Evolutionary conservation across 2,888 invertebrate species (phyloP).

Genomic region (Xanthostigma xanthostigma): DNA sequence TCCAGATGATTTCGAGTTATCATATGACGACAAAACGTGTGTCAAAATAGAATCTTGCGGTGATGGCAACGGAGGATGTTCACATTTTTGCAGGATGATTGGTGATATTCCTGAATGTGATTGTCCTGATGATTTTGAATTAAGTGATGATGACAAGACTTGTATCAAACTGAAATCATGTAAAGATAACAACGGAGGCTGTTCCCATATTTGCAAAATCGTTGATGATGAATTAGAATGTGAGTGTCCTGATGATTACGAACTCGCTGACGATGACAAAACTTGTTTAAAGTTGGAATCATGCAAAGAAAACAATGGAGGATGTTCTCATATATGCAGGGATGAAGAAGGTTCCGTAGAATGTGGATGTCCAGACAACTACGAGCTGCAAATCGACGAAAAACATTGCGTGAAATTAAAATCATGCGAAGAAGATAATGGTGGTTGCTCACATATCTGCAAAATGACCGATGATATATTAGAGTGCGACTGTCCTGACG

Average conservation of each 20-base stretch:
- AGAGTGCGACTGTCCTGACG: constrained; percentile 32
- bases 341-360: constrained; percentile 19
- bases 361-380: constrained; percentile 11
- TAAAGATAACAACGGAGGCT: constrained; percentile 24
- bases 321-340: constrained; percentile 33
- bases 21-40: constrained; percentile 21
- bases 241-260: constrained; percentile 31
- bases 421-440: constrained; percentile 13
- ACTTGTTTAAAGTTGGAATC: constrained; percentile 19
- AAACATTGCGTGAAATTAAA: constrained; percentile 19
- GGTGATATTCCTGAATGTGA: constrained; percentile 26
- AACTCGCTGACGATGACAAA: constrained; percentile 26
- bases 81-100: constrained; percentile 23
- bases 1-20: constrained; percentile 18
- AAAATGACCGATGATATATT: constrained; percentile 10
- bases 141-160: constrained; percentile 25
- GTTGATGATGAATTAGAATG: constrained; percentile 25
- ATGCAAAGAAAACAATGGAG: constrained; percentile 35
- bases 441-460: constrained; percentile 32
- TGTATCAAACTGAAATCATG: constrained; percentile 28
- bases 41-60: constrained; percentile 24
- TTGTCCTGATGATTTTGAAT: constrained; percentile 30
- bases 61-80: constrained; percentile 19
- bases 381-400: constrained; percentile 18
- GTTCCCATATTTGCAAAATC: constrained; percentile 23